phyloP scores from a whole-genome alignment of 2,113 vertebrate genomes.

The Prunella fulvescens region DNA sequence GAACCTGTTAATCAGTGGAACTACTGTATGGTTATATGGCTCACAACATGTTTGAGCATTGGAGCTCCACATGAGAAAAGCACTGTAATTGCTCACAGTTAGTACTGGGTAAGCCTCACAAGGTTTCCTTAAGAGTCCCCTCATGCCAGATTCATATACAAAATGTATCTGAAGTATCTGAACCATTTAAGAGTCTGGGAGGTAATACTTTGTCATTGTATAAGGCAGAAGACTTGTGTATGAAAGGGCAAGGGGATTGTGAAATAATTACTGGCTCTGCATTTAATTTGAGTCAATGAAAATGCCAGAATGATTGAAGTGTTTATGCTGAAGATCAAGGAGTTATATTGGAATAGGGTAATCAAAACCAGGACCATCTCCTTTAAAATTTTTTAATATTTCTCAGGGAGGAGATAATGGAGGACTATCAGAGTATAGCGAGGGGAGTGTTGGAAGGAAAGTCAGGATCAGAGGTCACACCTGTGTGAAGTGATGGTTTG shows the following conservation, averaged over 20 bases:
- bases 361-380: constrained; percentile 40
- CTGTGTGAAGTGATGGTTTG: not conserved
- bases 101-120: not conserved
- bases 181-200: not conserved
- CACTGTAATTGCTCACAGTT: constrained; percentile 14
- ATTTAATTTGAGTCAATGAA: constrained; percentile 63
- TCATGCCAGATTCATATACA: not conserved
- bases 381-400: constrained; percentile 19
- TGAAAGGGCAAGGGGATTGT: constrained; percentile 32
- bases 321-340: constrained; percentile 58
- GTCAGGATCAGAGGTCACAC: constrained; percentile 32
- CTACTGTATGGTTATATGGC: not conserved
- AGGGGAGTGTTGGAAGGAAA: not conserved
- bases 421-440: not conserved
- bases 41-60: not conserved
- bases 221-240: not conserved
- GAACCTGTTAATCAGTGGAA: not conserved
- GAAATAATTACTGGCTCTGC: constrained; percentile 50
- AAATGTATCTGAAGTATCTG: not conserved
- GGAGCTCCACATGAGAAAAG: not conserved
- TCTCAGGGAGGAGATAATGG: constrained; percentile 1
- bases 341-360: constrained; percentile 11
- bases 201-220: constrained; percentile 1
- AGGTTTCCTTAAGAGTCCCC: not conserved
- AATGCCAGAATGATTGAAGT: constrained; percentile 62